These are phyloP conservation scores for Schizopygopsis malacanthus DNA, from an alignment of 2,797 vertebrate genomes.

Conservation along the genomic window DNA sequence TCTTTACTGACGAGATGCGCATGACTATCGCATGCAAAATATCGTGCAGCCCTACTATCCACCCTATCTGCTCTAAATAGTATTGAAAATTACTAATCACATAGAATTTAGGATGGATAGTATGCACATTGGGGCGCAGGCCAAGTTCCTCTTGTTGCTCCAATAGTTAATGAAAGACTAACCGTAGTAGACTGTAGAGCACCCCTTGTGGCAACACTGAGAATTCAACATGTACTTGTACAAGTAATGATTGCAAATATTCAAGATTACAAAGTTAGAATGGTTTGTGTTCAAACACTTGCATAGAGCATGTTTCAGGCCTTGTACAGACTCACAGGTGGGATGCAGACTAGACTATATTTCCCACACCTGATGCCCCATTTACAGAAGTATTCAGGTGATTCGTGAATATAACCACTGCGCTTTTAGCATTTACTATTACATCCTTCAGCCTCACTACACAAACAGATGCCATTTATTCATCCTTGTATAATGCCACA, in stretches of 20 bases:
- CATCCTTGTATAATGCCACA: neutral
- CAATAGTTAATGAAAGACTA: neutral
- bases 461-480: constrained; percentile 11
- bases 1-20: too few relatives aligned
- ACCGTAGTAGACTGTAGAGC: neutral
- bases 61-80: too few relatives aligned
- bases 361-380: neutral
- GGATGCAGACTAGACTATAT: constrained; percentile 12
- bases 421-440: constrained; percentile 10
- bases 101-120: too few relatives aligned
- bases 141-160: neutral
- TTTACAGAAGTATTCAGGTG: constrained; percentile 14
- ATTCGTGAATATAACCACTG: constrained; percentile 17
- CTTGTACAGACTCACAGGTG: neutral
- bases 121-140: too few relatives aligned
- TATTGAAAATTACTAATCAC: too few relatives aligned
- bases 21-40: too few relatives aligned
- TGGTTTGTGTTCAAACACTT: neutral
- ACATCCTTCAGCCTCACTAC: constrained; percentile 8
- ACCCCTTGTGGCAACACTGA: neutral
- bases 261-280: neutral
- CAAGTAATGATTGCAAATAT: neutral
- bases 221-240: neutral
- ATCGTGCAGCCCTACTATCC: too few relatives aligned
- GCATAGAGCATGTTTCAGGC: neutral